Evolutionary conservation across 2,888 invertebrate genomes (phyloP), one percentile per base, ranked within the genome.

Genomic region (Drosophila limbata): DNA sequence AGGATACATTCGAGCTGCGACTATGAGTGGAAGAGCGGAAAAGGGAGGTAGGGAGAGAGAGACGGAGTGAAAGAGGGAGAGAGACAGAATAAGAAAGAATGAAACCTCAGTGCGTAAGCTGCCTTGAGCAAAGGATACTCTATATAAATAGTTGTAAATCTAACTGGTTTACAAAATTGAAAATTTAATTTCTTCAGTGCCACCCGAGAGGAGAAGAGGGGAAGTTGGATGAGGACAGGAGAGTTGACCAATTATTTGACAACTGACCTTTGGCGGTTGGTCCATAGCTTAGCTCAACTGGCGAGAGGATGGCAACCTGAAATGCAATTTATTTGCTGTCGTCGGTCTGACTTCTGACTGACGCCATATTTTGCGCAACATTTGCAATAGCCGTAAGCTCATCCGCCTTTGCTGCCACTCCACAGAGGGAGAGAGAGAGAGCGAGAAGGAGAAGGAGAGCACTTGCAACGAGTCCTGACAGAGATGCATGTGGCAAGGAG

Each of bases 251-350:
- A 72, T 72, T 75, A 75, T 75, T 75, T 77, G 77, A 60, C 31
- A 56, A 60, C 48, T 67, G 77, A 47, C 67, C 72, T 62, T 61
- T 66, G 61, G 47, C 60, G 42, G 21, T 64, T 65, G 48, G 53
- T 52, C 44, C 56, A 50, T 39, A 45, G 45, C 52, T 65, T 37
- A 15, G 35, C 28, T 17, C 4, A 17, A 31, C 13, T 31, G 17
- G 4, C 1, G 13, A 19, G 33, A 17, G 50, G 13, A 19, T 33
- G 31, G 37, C 51, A n/a, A 50, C 50, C 50, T 50, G 50, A 35
- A 90, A 90, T 85, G 90, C 91, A 90, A 90, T 90, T 89, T 90
- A 90, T 90, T 91, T 90, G 85, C 91, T 90, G 91, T 90, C 90
- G 81, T 72, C 72, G 75, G 79, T 74, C 81, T 90, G 90, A 88